phyloP scores from a whole-genome alignment of 30 jellyfish, hydroid and myxozoan species.

The Aurelia coerulea region DNA sequence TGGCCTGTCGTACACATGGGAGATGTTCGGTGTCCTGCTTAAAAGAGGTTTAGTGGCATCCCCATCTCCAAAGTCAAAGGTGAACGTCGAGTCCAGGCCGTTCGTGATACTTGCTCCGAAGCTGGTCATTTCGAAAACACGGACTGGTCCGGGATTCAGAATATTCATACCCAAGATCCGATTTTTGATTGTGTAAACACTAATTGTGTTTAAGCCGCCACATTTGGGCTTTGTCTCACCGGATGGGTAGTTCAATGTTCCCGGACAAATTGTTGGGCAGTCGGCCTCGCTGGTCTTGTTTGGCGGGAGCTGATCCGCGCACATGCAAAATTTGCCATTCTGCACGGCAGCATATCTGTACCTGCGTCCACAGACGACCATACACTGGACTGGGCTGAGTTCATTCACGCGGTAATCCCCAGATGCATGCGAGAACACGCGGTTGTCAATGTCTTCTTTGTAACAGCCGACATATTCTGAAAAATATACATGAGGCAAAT shows the following conservation, averaged over 20 bases:
- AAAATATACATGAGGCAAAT: background rate
- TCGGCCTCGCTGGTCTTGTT: slow-evolving; percentile 40
- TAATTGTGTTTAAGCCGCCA: slow-evolving; percentile 87
- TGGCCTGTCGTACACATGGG: slow-evolving; percentile 80
- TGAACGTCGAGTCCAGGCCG: slow-evolving; percentile 58
- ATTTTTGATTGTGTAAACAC: slow-evolving; percentile 86
- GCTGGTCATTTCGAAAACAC: slow-evolving; percentile 52
- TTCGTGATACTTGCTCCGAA: slow-evolving; percentile 59
- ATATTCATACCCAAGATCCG: slow-evolving; percentile 82
- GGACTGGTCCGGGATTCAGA: slow-evolving; percentile 64
- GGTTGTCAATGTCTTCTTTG: slow-evolving; percentile 62
- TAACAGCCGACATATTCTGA: slow-evolving; percentile 93
- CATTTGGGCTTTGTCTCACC: slow-evolving; percentile 68
- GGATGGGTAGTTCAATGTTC: slow-evolving; percentile 48
- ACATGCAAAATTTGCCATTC: slow-evolving; percentile 87
- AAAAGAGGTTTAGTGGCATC: slow-evolving; percentile 62
- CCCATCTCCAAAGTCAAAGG: slow-evolving; percentile 73
- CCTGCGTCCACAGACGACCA: slow-evolving; percentile 87
- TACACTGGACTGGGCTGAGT: slow-evolving; percentile 91
- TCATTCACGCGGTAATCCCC: slow-evolving; percentile 93
- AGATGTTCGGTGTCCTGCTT: slow-evolving; percentile 47
- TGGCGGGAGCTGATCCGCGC: slow-evolving; percentile 70
- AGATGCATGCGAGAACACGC: slow-evolving; percentile 79
- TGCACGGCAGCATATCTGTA: slow-evolving; percentile 91
- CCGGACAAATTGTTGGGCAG: slow-evolving; percentile 78